A percentile compares a stretch with the other conserved stretches of the same genome.
phyloP scores from a whole-genome alignment of 1,140 invertebrate species.

The Pseudoatta argentina region DNA sequence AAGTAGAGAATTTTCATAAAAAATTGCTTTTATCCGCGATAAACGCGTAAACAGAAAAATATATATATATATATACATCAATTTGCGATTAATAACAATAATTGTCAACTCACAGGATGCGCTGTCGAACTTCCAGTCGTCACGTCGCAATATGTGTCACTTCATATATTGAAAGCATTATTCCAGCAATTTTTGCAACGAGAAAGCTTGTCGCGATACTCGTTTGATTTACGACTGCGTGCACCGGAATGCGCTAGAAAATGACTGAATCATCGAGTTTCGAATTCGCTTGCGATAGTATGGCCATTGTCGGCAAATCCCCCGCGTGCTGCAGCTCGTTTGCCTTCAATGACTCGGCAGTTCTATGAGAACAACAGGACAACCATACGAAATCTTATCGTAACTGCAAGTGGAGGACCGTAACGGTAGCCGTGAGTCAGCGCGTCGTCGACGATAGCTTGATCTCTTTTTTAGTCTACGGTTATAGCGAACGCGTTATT shows the following conservation, averaged over 20 bases:
- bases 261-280: slow-evolving; percentile 65
- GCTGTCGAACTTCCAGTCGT: slow-evolving; percentile 53
- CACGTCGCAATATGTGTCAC: slow-evolving; percentile 56
- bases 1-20: slow-evolving; percentile 3
- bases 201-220: slow-evolving; percentile 60
- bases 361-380: slow-evolving; percentile 61
- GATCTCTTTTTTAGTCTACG: slow-evolving; percentile 51
- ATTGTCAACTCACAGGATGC: slow-evolving; percentile 41
- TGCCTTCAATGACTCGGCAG: slow-evolving; percentile 62
- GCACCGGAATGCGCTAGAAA: slow-evolving; percentile 53
- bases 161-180: slow-evolving; percentile 56
- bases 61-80: neutral
- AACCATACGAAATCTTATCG: slow-evolving; percentile 62
- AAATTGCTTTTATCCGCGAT: neutral
- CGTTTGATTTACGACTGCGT: slow-evolving; percentile 59
- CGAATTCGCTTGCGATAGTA: slow-evolving; percentile 59
- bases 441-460: slow-evolving; percentile 43
- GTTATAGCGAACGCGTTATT: slow-evolving; percentile 20
- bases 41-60: slow-evolving; percentile 5
- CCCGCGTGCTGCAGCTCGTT: slow-evolving; percentile 56
- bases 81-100: slow-evolving; percentile 57
- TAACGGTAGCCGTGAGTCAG: slow-evolving; percentile 58
- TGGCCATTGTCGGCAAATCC: slow-evolving; percentile 57
- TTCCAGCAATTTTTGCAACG: slow-evolving; percentile 58
- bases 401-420: slow-evolving; percentile 49